Conservation (phyloP, 2,113 vertebrate genomes). For the Tachuris rubrigastra region DNA sequence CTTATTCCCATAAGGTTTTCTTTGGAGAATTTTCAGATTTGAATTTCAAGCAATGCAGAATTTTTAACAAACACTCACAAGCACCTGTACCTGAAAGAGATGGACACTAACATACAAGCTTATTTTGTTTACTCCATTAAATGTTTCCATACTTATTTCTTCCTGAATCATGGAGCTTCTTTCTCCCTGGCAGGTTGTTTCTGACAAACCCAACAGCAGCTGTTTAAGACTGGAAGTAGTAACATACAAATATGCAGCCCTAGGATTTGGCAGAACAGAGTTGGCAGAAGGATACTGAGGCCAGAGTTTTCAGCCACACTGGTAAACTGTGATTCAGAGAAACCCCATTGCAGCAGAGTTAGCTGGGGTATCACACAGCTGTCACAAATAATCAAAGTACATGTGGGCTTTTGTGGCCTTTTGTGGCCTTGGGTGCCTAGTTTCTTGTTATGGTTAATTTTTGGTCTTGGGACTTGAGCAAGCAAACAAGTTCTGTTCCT, state of each 20-base stretch:
- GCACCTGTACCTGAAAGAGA: not conserved
- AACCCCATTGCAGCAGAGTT: not conserved
- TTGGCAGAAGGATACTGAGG: not conserved
- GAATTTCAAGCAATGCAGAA: not conserved
- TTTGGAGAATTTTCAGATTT: not conserved
- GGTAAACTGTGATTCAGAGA: not conserved
- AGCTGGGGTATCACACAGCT: not conserved
- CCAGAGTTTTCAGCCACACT: not conserved
- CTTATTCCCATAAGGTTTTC: not conserved
- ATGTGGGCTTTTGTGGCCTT: too few relatives aligned
- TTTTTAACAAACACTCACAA: not conserved
- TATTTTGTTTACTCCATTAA: not conserved
- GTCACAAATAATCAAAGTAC: not conserved
- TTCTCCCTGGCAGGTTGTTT: not conserved
- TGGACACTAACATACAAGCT: accelerated
- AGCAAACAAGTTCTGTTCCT: not conserved
- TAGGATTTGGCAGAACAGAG: not conserved
- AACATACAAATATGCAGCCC: not conserved
- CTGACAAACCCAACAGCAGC: not conserved
- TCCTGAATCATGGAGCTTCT: not conserved
- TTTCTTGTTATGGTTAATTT: not conserved
- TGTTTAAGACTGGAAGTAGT: not conserved
- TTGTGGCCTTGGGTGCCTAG: not conserved
- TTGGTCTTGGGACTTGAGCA: not conserved
- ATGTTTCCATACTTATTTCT: not conserved